Evolutionary conservation across 1,140 invertebrate species (phyloP).

Genomic region (Pomacea maculata): DNA sequence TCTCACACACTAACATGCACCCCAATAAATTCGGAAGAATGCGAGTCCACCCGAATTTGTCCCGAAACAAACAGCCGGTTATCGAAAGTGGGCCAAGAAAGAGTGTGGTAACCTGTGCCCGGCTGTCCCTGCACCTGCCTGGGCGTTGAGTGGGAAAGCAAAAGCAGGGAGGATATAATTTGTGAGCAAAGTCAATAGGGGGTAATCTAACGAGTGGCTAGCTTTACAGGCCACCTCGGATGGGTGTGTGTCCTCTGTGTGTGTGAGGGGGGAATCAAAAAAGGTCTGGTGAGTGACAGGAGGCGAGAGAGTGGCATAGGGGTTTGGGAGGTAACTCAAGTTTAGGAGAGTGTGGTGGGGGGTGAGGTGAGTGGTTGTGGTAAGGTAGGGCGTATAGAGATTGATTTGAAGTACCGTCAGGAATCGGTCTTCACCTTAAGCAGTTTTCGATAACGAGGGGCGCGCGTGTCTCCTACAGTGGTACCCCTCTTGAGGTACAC

Average conservation of each 20-base stretch:
- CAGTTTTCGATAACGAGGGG: background rate
- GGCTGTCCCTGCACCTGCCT: background rate
- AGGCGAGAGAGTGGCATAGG: background rate
- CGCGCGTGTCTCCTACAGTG: background rate
- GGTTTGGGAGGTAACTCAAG: background rate
- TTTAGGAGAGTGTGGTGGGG: background rate
- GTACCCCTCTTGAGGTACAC: background rate
- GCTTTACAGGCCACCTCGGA: background rate
- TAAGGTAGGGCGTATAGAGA: background rate
- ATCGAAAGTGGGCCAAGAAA: background rate
- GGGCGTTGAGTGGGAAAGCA: too few species aligned
- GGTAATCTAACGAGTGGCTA: background rate
- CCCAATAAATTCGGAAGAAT: background rate
- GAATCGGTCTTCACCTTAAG: background rate
- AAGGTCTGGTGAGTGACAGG: background rate
- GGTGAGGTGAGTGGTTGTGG: background rate
- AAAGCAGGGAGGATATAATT: too few species aligned
- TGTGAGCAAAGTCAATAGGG: too few species aligned
- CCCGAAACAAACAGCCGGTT: constrained; percentile 5
- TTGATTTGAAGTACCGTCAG: background rate
- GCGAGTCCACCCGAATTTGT: constrained; percentile 3
- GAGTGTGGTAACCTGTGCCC: background rate
- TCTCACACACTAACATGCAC: background rate
- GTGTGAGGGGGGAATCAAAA: background rate
- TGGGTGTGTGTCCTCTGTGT: background rate